Evolutionary conservation across 1,140 invertebrate genomes (phyloP).

Genomic region (Lysiphlebus fabarum): DNA sequence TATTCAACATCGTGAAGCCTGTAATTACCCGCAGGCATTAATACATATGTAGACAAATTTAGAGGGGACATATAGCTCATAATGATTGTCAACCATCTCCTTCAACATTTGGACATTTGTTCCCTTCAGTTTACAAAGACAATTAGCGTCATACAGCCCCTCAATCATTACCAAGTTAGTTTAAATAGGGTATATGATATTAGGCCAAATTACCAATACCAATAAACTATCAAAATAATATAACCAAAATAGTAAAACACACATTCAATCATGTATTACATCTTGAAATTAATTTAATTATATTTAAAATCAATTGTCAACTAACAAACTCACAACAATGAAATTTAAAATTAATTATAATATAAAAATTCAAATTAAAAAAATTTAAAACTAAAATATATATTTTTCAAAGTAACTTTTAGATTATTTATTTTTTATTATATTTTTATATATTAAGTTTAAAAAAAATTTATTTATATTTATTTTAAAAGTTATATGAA

Average conservation of each 20-base stretch:
- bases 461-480: too few relatives aligned
- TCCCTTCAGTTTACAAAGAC: slow-evolving; percentile 22
- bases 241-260: too few relatives aligned
- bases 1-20: slow-evolving; percentile 50
- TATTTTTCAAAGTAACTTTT: too few relatives aligned
- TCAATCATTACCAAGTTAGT: slow-evolving; percentile 52
- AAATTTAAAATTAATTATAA: too few relatives aligned
- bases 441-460: too few relatives aligned
- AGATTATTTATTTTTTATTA: too few relatives aligned
- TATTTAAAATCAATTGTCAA: too few relatives aligned
- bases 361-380: too few relatives aligned
- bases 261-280: too few relatives aligned
- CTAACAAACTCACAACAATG: too few relatives aligned
- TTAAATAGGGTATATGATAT: slow-evolving; percentile 52
- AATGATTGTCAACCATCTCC: neutral
- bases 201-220: slow-evolving; percentile 39
- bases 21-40: slow-evolving; percentile 50
- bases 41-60: slow-evolving; percentile 4
- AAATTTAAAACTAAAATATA: slow-evolving; percentile 1
- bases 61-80: neutral
- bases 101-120: slow-evolving; percentile 18
- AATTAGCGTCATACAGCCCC: slow-evolving; percentile 43
- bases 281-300: too few relatives aligned
- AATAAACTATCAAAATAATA: slow-evolving; percentile 27
- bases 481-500: too few relatives aligned